Percentiles rank a stretch among this genome's conserved stretches.
Evolutionary conservation across 2,113 vertebrate species (phyloP).

Genomic region (Atrichornis clamosus): DNA sequence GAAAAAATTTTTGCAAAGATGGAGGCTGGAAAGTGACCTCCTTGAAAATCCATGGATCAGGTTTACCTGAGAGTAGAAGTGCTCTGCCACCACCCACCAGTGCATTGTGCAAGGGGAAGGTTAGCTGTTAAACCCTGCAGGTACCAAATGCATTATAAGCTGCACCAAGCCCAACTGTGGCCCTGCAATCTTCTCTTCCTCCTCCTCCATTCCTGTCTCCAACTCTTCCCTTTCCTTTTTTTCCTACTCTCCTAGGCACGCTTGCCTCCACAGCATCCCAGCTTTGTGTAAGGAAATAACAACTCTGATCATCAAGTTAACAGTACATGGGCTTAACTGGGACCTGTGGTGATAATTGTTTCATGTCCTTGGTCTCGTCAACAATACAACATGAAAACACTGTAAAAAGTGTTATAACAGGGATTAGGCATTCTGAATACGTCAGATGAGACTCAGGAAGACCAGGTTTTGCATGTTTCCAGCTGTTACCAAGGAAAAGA

Average conservation of each 20-base stretch:
- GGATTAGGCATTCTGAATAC: neutral
- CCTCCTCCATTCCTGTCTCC: neutral
- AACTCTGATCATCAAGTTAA: neutral
- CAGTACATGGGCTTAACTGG: neutral
- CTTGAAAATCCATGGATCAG: neutral
- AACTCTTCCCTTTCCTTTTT: fast-evolving
- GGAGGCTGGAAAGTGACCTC: neutral
- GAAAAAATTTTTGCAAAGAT: neutral
- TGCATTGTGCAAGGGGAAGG: neutral
- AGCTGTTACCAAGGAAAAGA: neutral
- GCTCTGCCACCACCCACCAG: neutral
- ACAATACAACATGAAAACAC: neutral
- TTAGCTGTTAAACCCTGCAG: neutral
- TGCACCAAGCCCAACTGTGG: neutral
- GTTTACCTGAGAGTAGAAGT: neutral
- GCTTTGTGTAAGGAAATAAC: neutral
- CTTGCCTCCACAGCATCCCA: neutral
- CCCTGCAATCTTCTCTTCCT: neutral
- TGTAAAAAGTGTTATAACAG: neutral
- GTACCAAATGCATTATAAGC: neutral
- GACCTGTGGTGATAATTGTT: neutral
- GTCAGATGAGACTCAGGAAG: neutral
- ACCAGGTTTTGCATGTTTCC: neutral
- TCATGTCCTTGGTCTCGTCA: neutral
- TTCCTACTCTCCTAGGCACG: fast-evolving